Evolutionary conservation across 2,113 vertebrate genomes (phyloP).

Genomic region (Eonycteris spelaea): DNA sequence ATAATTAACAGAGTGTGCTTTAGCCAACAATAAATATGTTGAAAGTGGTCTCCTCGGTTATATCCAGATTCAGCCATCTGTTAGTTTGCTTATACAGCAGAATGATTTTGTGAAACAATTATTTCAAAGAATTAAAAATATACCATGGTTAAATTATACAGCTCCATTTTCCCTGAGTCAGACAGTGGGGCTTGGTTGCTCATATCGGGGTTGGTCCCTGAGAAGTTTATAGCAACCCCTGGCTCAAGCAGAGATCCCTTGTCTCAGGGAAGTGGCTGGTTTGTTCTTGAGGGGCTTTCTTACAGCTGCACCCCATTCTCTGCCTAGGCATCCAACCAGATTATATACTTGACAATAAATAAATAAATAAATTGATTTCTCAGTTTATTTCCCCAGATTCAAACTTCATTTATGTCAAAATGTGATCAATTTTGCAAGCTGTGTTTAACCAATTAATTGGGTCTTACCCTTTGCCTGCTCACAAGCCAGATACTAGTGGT

Average conservation of each 20-base stretch:
- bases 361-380: neutral
- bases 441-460: neutral
- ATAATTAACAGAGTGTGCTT: neutral
- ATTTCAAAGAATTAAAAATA: neutral
- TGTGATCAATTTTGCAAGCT: neutral
- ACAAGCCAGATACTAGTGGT: neutral
- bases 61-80: slow-evolving; percentile 45
- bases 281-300: neutral
- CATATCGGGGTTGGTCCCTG: neutral
- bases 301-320: neutral
- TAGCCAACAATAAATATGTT: neutral
- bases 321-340: neutral
- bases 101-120: neutral
- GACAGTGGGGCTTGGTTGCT: neutral
- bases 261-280: neutral
- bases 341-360: neutral
- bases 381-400: neutral
- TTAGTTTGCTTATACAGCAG: neutral
- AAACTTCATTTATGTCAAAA: neutral
- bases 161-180: neutral
- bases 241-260: neutral
- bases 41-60: neutral
- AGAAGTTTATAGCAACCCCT: neutral
- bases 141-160: neutral
- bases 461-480: neutral